Evolutionary conservation across 1,140 invertebrate species (phyloP).

Genomic region (Macrocentrus cingulum): DNA sequence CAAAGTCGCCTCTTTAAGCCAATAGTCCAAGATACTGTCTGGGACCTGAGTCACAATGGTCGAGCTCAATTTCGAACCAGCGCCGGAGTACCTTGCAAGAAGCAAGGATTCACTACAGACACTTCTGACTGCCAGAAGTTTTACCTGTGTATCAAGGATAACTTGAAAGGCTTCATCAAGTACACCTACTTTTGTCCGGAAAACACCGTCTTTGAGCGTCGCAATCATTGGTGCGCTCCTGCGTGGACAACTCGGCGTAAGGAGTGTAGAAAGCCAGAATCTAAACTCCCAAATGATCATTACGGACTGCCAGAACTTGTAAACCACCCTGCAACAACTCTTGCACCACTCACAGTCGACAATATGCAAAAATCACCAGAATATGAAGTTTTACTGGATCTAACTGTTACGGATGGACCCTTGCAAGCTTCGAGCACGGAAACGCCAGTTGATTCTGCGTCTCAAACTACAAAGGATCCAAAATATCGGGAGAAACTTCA

Average conservation of each 20-base stretch:
- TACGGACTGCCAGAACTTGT: neutral
- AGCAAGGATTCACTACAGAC: constrained; percentile 50
- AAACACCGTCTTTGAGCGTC: constrained; percentile 69
- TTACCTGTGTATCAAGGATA: constrained; percentile 68
- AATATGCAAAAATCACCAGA: too few species aligned
- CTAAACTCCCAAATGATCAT: neutral
- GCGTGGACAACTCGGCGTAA: constrained; percentile 51
- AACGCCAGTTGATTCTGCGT: too few species aligned
- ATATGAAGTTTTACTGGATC: too few species aligned
- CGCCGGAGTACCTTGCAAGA: neutral
- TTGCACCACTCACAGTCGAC: too few species aligned
- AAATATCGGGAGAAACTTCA: too few species aligned
- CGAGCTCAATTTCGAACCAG: too few species aligned
- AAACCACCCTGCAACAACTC: too few species aligned
- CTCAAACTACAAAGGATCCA: too few species aligned
- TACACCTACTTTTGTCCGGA: constrained; percentile 67
- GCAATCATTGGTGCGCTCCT: constrained; percentile 65
- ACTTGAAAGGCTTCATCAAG: constrained; percentile 57
- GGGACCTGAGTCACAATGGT: too few species aligned
- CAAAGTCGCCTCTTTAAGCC: neutral
- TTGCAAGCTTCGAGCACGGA: too few species aligned
- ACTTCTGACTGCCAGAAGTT: constrained; percentile 69
- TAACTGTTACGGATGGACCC: too few species aligned
- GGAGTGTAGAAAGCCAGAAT: constrained; percentile 10
- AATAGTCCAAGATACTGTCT: too few species aligned